Evolutionary conservation across 2,797 vertebrate genomes (phyloP).

Genomic region (Neopelma chrysocephalum): DNA sequence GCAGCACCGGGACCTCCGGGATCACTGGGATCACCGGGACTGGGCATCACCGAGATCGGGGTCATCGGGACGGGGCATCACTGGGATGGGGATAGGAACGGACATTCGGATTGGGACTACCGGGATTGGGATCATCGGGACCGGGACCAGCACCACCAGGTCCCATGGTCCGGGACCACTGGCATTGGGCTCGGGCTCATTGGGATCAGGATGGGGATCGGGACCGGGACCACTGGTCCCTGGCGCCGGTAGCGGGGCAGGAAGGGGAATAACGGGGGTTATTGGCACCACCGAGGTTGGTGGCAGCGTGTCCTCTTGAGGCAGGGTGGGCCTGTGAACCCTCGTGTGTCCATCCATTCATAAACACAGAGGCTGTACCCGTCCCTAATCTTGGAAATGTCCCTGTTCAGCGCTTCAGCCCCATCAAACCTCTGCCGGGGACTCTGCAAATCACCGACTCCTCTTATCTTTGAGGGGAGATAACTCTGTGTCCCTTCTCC

Average conservation of each 20-base stretch:
- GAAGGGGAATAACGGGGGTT: background rate
- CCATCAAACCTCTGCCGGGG: background rate
- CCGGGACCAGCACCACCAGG: no score
- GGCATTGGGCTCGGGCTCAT: background rate
- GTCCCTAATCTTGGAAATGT: rapidly evolving
- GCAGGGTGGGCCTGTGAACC: no score
- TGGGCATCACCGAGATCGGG: no score
- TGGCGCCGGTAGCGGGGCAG: background rate
- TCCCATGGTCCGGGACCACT: no score
- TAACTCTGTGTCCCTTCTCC: background rate
- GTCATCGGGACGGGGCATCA: no score
- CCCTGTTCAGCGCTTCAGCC: rapidly evolving
- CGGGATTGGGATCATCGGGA: background rate
- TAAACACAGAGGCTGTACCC: rapidly evolving
- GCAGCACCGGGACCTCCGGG: background rate
- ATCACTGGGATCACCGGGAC: no score
- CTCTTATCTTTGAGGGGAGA: rapidly evolving
- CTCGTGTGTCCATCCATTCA: background rate
- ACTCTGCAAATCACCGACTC: rapidly evolving
- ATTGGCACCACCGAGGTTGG: background rate
- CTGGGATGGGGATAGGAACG: no score
- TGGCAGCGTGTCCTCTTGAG: background rate
- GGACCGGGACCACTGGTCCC: background rate
- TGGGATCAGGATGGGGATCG: no score
- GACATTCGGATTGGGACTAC: no score